Conservation (phyloP, 1,140 invertebrate species). For the Conus ventricosus region DNA sequence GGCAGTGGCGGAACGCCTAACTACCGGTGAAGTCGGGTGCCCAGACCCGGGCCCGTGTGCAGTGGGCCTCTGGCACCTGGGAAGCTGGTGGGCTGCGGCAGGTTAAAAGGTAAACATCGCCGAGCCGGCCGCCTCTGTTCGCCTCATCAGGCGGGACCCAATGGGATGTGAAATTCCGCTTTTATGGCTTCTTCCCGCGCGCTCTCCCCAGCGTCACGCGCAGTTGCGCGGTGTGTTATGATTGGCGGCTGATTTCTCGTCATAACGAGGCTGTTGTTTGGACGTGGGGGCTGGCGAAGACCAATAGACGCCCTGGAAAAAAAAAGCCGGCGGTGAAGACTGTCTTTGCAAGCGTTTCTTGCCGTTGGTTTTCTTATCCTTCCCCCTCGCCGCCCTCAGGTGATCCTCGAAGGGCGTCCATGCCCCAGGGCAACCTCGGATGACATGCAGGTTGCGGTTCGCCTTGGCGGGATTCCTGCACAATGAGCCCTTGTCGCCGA, state of each 20-base stretch:
- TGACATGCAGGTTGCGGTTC: not conserved
- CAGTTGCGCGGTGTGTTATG: constrained; percentile 17
- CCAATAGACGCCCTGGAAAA: not conserved
- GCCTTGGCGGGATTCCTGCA: too few species aligned
- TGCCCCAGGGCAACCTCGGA: not conserved
- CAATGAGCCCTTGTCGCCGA: too few species aligned
- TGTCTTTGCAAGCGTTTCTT: not conserved
- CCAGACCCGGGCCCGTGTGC: too few species aligned
- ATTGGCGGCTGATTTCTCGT: constrained; percentile 14
- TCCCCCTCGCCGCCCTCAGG: not conserved
- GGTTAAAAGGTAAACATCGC: constrained; percentile 20
- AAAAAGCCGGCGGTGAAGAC: not conserved
- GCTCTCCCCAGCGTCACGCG: not conserved
- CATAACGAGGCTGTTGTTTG: constrained; percentile 22
- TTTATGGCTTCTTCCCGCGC: constrained; percentile 27
- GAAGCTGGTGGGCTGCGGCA: not conserved
- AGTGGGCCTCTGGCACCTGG: not conserved
- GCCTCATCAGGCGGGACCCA: constrained; percentile 18
- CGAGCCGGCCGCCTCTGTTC: not conserved
- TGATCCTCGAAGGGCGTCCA: not conserved
- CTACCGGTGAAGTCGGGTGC: too few species aligned
- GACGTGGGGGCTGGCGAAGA: not conserved
- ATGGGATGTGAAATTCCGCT: constrained; percentile 36
- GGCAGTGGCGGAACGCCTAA: too few species aligned
- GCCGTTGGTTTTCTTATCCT: not conserved